Percentiles rank a stretch among this genome's conserved stretches.
Evolutionary conservation across 1,140 invertebrate species (phyloP).

Genomic region (Monomorium pharaonis): DNA sequence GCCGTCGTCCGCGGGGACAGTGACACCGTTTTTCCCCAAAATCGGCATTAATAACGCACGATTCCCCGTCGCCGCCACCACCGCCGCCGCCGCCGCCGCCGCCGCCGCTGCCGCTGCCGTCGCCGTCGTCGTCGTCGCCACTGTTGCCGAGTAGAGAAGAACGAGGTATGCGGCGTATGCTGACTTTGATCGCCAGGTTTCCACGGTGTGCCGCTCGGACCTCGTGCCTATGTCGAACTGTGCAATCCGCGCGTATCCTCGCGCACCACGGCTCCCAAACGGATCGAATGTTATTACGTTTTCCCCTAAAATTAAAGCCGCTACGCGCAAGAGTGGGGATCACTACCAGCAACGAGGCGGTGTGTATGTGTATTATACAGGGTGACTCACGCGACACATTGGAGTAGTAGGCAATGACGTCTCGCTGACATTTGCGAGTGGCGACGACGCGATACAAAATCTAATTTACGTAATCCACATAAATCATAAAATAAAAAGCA

Average conservation of each 20-base stretch:
- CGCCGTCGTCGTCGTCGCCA: neutral
- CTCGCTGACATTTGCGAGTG: neutral
- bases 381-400: slow-evolving; percentile 25
- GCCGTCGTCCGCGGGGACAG: slow-evolving; percentile 74
- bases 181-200: neutral
- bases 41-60: slow-evolving; percentile 71
- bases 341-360: neutral
- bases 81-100: neutral
- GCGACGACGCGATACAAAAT: neutral
- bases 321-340: slow-evolving; percentile 12
- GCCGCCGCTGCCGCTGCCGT: neutral
- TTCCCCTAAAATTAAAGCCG: slow-evolving; percentile 82
- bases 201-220: neutral
- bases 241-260: neutral
- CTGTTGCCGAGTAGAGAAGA: neutral
- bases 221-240: neutral
- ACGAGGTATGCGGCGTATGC: neutral
- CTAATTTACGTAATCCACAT: neutral
- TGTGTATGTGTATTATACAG: slow-evolving; percentile 38
- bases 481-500: neutral
- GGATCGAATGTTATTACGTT: slow-evolving; percentile 74
- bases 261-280: neutral
- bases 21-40: slow-evolving; percentile 85
- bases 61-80: neutral
- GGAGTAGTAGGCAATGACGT: neutral